These are phyloP conservation scores for Uloborus diversus DNA, from an alignment of 1,140 invertebrate genomes.

Conservation along the genomic window DNA sequence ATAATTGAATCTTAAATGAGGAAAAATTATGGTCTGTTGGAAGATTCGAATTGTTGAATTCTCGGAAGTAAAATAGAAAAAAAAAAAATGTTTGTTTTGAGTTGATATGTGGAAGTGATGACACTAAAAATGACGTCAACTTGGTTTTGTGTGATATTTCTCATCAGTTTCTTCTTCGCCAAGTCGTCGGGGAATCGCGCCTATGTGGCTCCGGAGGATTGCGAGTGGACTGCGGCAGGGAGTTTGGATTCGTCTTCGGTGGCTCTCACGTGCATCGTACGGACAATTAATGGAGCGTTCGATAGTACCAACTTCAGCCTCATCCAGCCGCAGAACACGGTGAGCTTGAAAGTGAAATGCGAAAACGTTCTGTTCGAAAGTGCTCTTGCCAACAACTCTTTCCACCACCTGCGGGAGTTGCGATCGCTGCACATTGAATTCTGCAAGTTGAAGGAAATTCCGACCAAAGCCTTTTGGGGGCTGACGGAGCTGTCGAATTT, in stretches of 20 bases:
- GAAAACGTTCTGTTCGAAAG: constrained; percentile 79
- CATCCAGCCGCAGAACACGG: constrained; percentile 83
- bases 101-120: no score
- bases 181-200: constrained; percentile 60
- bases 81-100: no score
- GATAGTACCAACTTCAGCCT: constrained; percentile 77
- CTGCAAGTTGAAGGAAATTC: constrained; percentile 59
- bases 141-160: neutral
- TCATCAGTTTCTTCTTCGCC: neutral
- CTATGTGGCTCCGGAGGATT: constrained; percentile 85
- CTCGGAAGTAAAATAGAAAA: no score
- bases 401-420: constrained; percentile 58
- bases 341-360: constrained; percentile 80
- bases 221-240: constrained; percentile 73
- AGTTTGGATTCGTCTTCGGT: constrained; percentile 72
- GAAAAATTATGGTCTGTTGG: no score
- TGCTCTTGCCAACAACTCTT: constrained; percentile 67
- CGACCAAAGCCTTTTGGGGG: constrained; percentile 57
- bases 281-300: constrained; percentile 59
- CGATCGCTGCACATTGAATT: constrained; percentile 56
- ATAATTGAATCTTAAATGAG: no score
- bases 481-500: constrained; percentile 59
- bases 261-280: constrained; percentile 51
- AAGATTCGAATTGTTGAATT: no score
- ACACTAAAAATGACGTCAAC: no score